A percentile compares a stretch with the other conserved stretches of the same genome.
Conservation (phyloP, 2,888 invertebrate genomes). For the Barypeithes pellucidus region DNA sequence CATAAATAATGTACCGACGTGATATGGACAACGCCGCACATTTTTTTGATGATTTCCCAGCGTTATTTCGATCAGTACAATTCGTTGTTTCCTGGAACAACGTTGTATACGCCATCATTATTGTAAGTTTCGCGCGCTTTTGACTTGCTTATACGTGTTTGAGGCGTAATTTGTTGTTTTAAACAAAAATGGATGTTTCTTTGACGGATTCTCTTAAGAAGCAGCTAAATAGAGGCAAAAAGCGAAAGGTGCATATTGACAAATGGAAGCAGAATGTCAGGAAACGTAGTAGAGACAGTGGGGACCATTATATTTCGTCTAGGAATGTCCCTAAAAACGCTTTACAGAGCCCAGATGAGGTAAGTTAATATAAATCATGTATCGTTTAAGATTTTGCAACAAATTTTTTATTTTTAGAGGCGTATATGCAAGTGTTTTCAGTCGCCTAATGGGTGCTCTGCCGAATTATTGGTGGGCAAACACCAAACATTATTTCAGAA, state of each 20-base stretch:
- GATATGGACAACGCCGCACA: constrained; percentile 4
- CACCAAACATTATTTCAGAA: constrained; percentile 12
- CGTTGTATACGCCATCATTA: no score
- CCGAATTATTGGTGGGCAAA: constrained; percentile 21
- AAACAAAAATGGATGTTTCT: neutral
- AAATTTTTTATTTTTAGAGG: constrained; percentile 11
- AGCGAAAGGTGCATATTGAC: constrained; percentile 20
- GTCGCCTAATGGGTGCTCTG: constrained; percentile 18
- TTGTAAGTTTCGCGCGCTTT: no score
- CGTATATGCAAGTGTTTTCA: constrained; percentile 19
- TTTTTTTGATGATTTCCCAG: constrained; percentile 1
- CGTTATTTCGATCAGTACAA: neutral
- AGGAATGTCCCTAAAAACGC: constrained; percentile 20
- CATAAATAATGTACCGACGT: constrained; percentile 2
- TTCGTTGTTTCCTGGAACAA: no score
- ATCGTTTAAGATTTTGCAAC: constrained; percentile 23
- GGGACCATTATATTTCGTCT: constrained; percentile 20
- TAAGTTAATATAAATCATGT: constrained; percentile 20
- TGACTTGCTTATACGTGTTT: neutral
- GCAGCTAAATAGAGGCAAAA: constrained; percentile 28
- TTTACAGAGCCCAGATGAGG: constrained; percentile 23
- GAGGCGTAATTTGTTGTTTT: neutral
- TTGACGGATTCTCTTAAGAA: neutral
- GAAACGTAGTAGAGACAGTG: constrained; percentile 20
- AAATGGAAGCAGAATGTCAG: constrained; percentile 26